A percentile compares a stretch with the other conserved stretches of the same genome.
These are phyloP conservation scores for Erpornis zantholeuca DNA, from an alignment of 2,113 vertebrate species.

Conservation along the genomic window DNA sequence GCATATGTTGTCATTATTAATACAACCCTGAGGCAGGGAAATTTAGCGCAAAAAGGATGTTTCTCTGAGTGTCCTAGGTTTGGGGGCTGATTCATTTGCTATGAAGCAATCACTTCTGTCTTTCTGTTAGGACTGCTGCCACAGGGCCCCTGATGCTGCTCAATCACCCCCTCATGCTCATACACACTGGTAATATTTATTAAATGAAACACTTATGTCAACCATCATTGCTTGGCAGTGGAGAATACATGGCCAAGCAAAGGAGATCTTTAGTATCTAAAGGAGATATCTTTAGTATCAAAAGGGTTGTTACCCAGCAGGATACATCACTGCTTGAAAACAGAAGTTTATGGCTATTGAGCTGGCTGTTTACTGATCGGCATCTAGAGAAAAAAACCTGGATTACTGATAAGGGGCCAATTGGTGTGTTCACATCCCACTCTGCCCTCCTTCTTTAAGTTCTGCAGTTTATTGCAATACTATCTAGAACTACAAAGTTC, in stretches of 20 bases:
- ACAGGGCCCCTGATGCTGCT: not conserved
- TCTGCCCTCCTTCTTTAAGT: not conserved
- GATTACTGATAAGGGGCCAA: not conserved
- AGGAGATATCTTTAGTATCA: not conserved
- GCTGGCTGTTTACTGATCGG: not conserved
- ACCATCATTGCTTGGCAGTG: slow-evolving; percentile 17
- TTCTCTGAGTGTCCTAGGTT: not conserved
- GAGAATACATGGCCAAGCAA: not conserved
- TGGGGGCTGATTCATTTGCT: not conserved
- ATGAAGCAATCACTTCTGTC: not conserved
- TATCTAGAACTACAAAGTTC: not conserved
- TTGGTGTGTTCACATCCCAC: not conserved
- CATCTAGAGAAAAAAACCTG: not conserved
- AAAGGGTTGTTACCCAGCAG: slow-evolving; percentile 23
- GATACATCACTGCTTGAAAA: slow-evolving; percentile 3
- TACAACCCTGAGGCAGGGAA: not conserved
- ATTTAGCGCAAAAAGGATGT: not conserved
- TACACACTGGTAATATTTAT: not conserved
- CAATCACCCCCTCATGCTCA: not conserved
- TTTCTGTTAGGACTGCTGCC: slow-evolving; percentile 12
- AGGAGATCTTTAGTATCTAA: not conserved
- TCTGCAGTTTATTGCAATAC: not conserved
- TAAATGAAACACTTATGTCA: slow-evolving; percentile 35
- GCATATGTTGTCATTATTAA: not conserved
- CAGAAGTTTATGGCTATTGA: not conserved